Evolutionary conservation across 1,140 invertebrate genomes (phyloP).

Genomic region (Plectus sambesii): DNA sequence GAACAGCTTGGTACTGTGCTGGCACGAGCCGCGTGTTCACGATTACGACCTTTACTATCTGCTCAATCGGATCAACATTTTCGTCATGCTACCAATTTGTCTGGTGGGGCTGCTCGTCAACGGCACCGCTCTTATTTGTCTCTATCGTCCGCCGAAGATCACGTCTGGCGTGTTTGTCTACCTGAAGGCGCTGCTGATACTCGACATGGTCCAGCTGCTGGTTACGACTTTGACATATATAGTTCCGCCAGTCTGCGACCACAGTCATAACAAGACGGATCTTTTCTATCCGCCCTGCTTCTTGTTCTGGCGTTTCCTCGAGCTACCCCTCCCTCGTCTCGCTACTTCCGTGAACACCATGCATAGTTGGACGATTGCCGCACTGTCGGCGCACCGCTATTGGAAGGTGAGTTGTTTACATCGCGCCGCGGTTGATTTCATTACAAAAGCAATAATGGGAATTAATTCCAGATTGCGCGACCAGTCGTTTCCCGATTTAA

Average conservation of each 20-base stretch:
- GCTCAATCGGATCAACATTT: constrained; percentile 33
- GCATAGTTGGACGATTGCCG: constrained; percentile 44
- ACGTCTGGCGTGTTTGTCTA: constrained; percentile 45
- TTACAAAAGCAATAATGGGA: neutral
- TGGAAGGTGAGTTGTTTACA: constrained; percentile 35
- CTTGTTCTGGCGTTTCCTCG: constrained; percentile 41
- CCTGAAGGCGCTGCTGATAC: constrained; percentile 39
- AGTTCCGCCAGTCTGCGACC: constrained; percentile 41
- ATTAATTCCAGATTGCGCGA: constrained; percentile 39
- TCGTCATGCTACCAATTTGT: constrained; percentile 34
- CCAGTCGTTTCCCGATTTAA: constrained; percentile 42
- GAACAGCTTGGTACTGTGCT: too few species aligned
- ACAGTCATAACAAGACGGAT: constrained; percentile 25
- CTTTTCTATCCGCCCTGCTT: constrained; percentile 31
- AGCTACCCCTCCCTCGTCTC: constrained; percentile 35
- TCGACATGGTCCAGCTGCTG: constrained; percentile 38
- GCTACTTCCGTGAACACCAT: constrained; percentile 36
- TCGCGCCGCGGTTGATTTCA: neutral
- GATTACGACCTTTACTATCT: constrained; percentile 41
- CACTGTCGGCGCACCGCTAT: constrained; percentile 41
- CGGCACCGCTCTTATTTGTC: constrained; percentile 37
- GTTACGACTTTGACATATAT: constrained; percentile 31
- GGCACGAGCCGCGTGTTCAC: constrained; percentile 43
- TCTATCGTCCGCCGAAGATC: constrained; percentile 43
- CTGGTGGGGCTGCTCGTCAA: constrained; percentile 40